Evolutionary conservation across 2,888 invertebrate species (phyloP), one percentile per base, ranked within the genome.

Genomic region (Lymantria dispar): DNA sequence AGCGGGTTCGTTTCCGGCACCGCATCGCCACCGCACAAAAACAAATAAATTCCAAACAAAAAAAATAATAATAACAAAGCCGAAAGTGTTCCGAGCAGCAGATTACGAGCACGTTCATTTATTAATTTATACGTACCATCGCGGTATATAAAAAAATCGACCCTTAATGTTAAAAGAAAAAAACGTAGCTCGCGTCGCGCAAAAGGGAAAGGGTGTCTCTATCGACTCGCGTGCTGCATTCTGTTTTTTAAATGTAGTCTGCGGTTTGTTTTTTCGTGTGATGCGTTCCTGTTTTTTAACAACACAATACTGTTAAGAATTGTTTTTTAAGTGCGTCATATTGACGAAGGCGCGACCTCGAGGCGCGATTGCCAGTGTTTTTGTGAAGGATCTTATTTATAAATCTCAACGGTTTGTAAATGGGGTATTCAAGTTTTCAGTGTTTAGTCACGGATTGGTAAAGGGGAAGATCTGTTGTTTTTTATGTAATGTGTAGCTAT

Each of bases 91-190:
- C 85, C 80, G 68, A 76, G 74, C 84, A 78, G 84, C 85, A 88
- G 90, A 90, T 90, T 90, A 91, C 84, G 85, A 85, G 85, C 89
- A 85, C 89, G 82, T 89, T 88, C 89, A 80, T 86, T 90, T 91
- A 90, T 91, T 91, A 91, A 91, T 91, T 91, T 91, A 91, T 91
- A 90, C 83, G 87, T 82, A 77, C 82, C 80, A 81, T 85, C 83
- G 80, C 75, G 73, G 80, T 83, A 69, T 3, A 22, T n/a, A 22
- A 87, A 90, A 89, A 90, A 87, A 78, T 74, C 83, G 84, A 90
- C 90, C 90, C 85, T 83, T 80, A 78, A 78, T 42, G 76, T 80
- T 83, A 80, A 83, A 42, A 80, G 70, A 75, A 80, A 83, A 80
- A 85, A 90, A 85, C 74, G 83, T 83, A 86, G 87, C 87, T 74